phyloP scores from a whole-genome alignment of 2,888 invertebrate species.

The Lasiommata megera region DNA sequence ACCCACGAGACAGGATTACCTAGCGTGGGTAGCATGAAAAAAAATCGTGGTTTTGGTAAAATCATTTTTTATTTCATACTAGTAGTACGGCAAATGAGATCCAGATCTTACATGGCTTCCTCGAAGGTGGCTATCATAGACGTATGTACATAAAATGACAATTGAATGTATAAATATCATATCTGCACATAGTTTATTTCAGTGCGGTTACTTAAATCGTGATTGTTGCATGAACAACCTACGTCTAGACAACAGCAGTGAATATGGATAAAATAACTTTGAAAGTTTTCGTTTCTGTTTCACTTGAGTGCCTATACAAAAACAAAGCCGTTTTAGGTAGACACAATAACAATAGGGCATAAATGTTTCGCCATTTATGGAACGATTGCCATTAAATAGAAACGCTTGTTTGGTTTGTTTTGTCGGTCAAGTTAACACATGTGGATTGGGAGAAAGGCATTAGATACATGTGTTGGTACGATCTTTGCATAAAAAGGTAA shows the following conservation, averaged over 20 bases:
- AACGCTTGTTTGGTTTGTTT: slow-evolving; percentile 38
- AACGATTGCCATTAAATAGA: slow-evolving; percentile 42
- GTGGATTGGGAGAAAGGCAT: slow-evolving; percentile 52
- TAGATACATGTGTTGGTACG: slow-evolving; percentile 36
- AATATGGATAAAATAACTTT: background rate
- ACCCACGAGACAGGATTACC: too few species aligned
- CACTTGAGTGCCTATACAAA: slow-evolving; percentile 16
- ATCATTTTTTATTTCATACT: too few species aligned
- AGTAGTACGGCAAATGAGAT: too few species aligned
- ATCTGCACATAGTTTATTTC: too few species aligned
- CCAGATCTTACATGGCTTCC: too few species aligned
- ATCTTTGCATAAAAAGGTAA: slow-evolving; percentile 29
- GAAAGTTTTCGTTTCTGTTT: slow-evolving; percentile 12
- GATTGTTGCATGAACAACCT: background rate
- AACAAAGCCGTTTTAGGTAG: slow-evolving; percentile 24
- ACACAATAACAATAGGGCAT: slow-evolving; percentile 35
- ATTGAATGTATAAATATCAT: too few species aligned
- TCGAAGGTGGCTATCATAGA: too few species aligned
- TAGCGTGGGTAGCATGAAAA: too few species aligned
- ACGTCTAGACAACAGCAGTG: background rate
- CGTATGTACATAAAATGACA: too few species aligned
- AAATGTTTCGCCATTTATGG: slow-evolving; percentile 37
- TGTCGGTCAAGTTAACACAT: slow-evolving; percentile 49
- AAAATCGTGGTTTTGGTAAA: too few species aligned
- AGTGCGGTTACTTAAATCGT: too few species aligned